Evolutionary conservation across 30 jellyfish, hydroid and myxozoan genomes (phyloP).

Genomic region (Cassiopea andromeda): DNA sequence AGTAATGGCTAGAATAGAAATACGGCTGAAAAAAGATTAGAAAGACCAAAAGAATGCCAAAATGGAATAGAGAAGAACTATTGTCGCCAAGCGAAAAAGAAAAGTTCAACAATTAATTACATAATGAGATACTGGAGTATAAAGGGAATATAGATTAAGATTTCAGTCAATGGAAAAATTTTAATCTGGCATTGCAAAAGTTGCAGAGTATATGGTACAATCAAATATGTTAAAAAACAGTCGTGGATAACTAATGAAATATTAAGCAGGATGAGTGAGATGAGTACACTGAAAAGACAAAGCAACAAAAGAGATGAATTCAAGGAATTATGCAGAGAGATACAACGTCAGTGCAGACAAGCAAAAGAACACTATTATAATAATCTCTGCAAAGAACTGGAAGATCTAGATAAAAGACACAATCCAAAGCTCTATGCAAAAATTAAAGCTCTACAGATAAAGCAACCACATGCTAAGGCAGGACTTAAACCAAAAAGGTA

Average conservation of each 20-base stretch:
- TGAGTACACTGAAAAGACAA: background rate
- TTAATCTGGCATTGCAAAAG: background rate
- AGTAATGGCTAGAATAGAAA: conserved; percentile 27
- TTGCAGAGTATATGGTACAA: background rate
- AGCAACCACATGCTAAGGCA: background rate
- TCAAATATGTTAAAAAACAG: background rate
- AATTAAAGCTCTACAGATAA: background rate
- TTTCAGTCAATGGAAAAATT: background rate
- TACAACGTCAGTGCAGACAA: background rate
- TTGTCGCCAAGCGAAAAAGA: background rate
- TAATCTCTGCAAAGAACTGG: background rate
- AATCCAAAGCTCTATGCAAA: background rate
- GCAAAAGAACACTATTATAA: background rate
- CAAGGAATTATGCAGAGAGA: background rate
- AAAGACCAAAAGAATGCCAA: background rate
- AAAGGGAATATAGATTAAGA: background rate
- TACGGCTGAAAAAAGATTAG: background rate
- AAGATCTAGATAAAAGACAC: background rate
- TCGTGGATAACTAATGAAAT: background rate
- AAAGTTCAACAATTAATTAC: background rate
- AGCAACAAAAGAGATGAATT: background rate
- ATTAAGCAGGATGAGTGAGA: background rate
- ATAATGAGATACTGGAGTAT: background rate
- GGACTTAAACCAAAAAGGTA: background rate
- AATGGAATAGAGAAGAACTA: background rate